Base-by-base conservation (phyloP, 1,140 invertebrate genomes). In the Drosophila albomicans region DNA sequence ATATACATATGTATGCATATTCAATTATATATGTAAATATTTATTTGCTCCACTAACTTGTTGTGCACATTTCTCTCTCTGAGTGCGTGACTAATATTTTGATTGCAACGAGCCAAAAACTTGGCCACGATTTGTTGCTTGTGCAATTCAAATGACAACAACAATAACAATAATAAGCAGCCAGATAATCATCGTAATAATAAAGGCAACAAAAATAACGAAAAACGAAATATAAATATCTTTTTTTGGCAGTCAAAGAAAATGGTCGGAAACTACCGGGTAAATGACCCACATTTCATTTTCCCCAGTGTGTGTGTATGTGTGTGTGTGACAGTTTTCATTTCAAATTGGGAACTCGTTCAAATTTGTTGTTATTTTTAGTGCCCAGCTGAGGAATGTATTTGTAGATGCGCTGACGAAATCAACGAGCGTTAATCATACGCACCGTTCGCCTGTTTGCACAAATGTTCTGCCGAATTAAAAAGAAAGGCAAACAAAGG, bases 11-110 rank as follows among this genome's bases (percentile, higher is more conserved):
- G 35, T 67, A 81, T 52, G 52, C 51, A 79, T 66, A 79, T 16
- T 57, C 54, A 57, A 57, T 30, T 72, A 58, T 52, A 58, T 32
- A 51, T 63, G 67, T 65, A 71, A 57, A 57, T 54, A 54, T 80
- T 64, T 58, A 85, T 85, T 85, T 85, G 82, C 82, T 85, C 75
- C 74, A 87, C 82, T 82, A 87, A 87, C 82, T 88, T 72, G 78
- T 58, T 64, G 81, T 49, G 13, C 32, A 25, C 38, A 35, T 63
- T 38, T 35, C 3, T 56, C 45, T 59, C 41, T 45, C 66, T 74
- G 65, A 69, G 79, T 87, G 84, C 79, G 82, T 87, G 82, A 87
- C 82, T 87, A 87, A 87, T 88, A 82, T 75, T 82, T 77, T 88
- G 70, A 88, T 75, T 87, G 84, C 82, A 88, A 51, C 61, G 69